These are phyloP conservation scores for Podarcis raffonei DNA, from an alignment of 2,113 vertebrate species.

Conservation along the genomic window DNA sequence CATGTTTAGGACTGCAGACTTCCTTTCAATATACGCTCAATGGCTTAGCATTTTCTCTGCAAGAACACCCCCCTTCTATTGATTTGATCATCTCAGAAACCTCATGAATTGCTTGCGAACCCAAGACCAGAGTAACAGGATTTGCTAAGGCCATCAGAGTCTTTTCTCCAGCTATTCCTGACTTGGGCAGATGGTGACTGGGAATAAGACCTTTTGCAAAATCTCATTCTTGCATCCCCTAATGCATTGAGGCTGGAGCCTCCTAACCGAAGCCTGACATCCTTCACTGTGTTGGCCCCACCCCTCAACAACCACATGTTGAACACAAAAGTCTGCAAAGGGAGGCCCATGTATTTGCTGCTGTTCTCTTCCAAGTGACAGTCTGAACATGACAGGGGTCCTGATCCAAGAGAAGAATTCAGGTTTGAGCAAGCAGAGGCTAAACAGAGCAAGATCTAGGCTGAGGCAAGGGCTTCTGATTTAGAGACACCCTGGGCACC, in stretches of 20 bases:
- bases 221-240: background rate
- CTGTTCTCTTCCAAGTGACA: background rate
- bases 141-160: background rate
- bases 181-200: no score
- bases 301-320: background rate
- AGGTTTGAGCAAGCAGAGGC: no score
- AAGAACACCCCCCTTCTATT: background rate
- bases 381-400: no score
- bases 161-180: no score
- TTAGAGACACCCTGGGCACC: no score
- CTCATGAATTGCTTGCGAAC: background rate
- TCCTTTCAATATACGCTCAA: background rate
- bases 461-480: no score
- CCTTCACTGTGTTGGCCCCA: background rate
- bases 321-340: background rate
- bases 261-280: background rate
- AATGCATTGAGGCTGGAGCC: background rate
- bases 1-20: no score
- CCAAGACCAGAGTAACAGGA: background rate
- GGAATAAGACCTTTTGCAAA: no score
- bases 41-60: background rate
- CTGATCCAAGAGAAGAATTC: no score
- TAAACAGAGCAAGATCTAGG: no score
- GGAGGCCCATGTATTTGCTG: background rate
- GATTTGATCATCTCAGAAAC: background rate